These are phyloP conservation scores for Cossypha niveicapilla DNA, from an alignment of 2,797 vertebrate species.

Conservation along the genomic window DNA sequence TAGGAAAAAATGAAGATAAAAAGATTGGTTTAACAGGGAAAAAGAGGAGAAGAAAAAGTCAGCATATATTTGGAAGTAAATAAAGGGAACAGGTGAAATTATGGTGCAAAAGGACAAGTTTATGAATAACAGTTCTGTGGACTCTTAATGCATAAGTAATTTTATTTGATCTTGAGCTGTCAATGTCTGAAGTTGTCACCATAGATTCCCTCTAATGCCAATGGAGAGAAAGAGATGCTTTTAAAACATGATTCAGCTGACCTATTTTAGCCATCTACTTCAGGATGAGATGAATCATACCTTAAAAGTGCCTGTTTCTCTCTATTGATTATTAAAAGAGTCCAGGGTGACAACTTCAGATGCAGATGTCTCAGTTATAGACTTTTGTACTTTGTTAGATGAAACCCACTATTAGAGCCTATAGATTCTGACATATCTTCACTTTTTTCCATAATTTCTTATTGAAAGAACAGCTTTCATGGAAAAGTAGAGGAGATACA, in stretches of 20 bases:
- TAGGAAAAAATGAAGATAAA: background rate
- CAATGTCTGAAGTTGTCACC: background rate
- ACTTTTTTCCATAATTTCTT: conserved; percentile 36
- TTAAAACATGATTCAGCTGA: conserved; percentile 35
- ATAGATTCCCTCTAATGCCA: background rate
- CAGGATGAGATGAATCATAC: conserved; percentile 21
- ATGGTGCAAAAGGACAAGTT: background rate
- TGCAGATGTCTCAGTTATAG: conserved; percentile 27
- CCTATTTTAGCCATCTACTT: conserved; percentile 34
- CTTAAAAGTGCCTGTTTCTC: conserved; percentile 27
- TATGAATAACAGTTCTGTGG: background rate
- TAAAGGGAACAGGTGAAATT: background rate
- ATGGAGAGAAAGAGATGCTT: background rate
- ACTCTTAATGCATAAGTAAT: background rate
- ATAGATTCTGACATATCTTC: conserved; percentile 36
- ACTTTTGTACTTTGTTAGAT: conserved; percentile 35
- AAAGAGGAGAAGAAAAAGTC: background rate
- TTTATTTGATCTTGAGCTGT: conserved; percentile 5
- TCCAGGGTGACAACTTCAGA: background rate
- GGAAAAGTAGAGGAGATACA: background rate
- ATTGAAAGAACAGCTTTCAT: conserved; percentile 9
- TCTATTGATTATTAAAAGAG: conserved; percentile 44
- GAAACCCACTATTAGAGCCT: conserved; percentile 17
- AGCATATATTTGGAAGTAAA: background rate
- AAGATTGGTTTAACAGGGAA: background rate